Evolutionary conservation across 2,113 vertebrate species (phyloP), one percentile per base, ranked within the genome.

Genomic region (Melanocharis versteri): DNA sequence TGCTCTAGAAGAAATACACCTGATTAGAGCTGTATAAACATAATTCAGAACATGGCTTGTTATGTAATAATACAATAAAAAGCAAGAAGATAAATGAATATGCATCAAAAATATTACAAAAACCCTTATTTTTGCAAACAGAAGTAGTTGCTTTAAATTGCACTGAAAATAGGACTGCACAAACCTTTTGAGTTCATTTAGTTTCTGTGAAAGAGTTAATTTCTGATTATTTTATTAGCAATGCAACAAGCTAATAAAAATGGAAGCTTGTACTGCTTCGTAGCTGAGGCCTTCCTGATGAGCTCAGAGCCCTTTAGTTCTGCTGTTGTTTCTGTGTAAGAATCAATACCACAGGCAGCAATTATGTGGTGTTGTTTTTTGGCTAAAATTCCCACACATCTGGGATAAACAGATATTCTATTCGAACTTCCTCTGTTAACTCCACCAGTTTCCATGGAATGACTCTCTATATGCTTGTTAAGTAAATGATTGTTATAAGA

Each of bases 401-500:
- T 97, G 97, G 97, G 94, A 98, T 98, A 95, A 97, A 98, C 97
- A 98, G 97, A 96, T 87, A 91, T 93, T 94, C 97, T 96, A 69
- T 97, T 96, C 95, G 88, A 97, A 97, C 98, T 98, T 98, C 98
- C 97, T 97, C 94, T 98, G 95, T 97, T 87, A 96, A 97, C 87
- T 79, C 96, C 97, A 89, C 97, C 93, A 97, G 95, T 98, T 98
- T 97, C 96, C 92, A 96, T 62, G 80, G 97, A 98, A 97, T 97
- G 94, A 97, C 93, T 96, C 95, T 95, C 95, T 97, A 56, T 96
- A 92, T 93, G 94, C 97, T 98, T 96, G 97, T 97, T 98, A 97
- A 98, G 98, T 98, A 97, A 98, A 98, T 98, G 97, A 98, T 98
- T 98, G 97, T 98, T 97, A 91, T 97, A 97, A 98, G 96, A 96